Evolutionary conservation across 2,888 invertebrate species (phyloP), one percentile per base, ranked within the genome.

Genomic region (Apamea anceps): DNA sequence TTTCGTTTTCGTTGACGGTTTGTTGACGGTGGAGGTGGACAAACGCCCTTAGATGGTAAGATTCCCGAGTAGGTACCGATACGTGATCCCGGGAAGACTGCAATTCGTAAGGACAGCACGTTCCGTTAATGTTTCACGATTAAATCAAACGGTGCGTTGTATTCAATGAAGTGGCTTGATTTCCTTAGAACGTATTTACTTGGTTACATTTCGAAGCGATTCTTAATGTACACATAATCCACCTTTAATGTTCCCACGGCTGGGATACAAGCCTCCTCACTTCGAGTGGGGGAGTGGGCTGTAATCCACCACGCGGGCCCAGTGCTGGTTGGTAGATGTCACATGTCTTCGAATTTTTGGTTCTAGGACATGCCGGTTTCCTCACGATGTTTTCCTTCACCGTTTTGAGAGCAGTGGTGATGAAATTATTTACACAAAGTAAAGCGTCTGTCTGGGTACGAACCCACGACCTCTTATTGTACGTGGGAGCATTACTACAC

Each of bases 51-150:
- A 57, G 66, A 18, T 70, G 6, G 32, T 25, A 15, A 37, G 28
- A 70, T 68, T 63, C 28, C 18, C 15, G 45, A 37, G 81, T 25
- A 25, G 25, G 0, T 21, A 32, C 10, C 21, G 32, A 28, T 63
- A 67, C 12, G 0, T 73, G 71, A 71, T 72, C 48, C 62, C 28
- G 48, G 37, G 2, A 70, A 76, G 37, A 60, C 37, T 72, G 25
- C 42, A n/a, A 85, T 81, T 76, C 25, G 66, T 45, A 76, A 63
- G 51, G 51, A 67, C 2, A 67, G 51, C 85, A 81, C 85, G 84
- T 77, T 13, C 18, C 12, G 42, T 57, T 60, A 77, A 85, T 77
- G 71, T 10, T 67, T 37, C 28, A 4, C 10, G 77, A 81, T 85
- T 77, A 74, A 60, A 72, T 71, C 25, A 57, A 74, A 80, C 42